A percentile compares a stretch with the other conserved stretches of the same genome.
Conservation (phyloP, 2,113 vertebrate genomes). For the Chlorodrepanis virens region DNA sequence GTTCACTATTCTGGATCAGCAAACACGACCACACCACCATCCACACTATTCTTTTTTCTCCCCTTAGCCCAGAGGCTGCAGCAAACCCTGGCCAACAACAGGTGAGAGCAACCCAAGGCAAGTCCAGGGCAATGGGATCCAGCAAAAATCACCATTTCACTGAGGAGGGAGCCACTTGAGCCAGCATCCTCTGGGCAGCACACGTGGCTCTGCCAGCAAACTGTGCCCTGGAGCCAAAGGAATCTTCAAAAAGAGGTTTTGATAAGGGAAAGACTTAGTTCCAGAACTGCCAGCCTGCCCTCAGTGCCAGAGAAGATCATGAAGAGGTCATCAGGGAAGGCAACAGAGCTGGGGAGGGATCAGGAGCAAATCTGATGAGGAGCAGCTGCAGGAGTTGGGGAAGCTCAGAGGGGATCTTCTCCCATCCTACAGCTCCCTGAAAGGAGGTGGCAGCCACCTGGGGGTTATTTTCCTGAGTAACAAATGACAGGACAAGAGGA, state of each 20-base stretch:
- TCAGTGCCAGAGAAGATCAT: background rate
- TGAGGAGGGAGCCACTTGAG: rapidly evolving
- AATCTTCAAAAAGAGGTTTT: background rate
- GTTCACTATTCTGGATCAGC: background rate
- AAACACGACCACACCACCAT: background rate
- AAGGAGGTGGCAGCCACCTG: background rate
- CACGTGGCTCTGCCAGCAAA: background rate
- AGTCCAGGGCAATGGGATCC: background rate
- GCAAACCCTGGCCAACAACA: rapidly evolving
- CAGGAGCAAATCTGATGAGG: background rate
- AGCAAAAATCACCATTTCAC: background rate
- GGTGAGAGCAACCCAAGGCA: background rate
- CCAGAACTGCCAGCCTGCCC: background rate
- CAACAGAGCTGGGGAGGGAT: background rate
- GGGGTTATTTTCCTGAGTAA: background rate
- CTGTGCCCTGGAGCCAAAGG: rapidly evolving
- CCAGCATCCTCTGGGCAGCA: background rate
- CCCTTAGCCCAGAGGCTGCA: background rate
- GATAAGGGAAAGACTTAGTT: background rate
- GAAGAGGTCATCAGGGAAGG: background rate
- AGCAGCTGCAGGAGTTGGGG: background rate
- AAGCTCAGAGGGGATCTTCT: background rate
- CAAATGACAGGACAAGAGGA: background rate
- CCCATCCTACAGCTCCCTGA: no score
- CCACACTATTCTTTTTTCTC: no score